These are phyloP conservation scores for Epinephelus coioides DNA, from an alignment of 2,797 vertebrate species.

Conservation along the genomic window DNA sequence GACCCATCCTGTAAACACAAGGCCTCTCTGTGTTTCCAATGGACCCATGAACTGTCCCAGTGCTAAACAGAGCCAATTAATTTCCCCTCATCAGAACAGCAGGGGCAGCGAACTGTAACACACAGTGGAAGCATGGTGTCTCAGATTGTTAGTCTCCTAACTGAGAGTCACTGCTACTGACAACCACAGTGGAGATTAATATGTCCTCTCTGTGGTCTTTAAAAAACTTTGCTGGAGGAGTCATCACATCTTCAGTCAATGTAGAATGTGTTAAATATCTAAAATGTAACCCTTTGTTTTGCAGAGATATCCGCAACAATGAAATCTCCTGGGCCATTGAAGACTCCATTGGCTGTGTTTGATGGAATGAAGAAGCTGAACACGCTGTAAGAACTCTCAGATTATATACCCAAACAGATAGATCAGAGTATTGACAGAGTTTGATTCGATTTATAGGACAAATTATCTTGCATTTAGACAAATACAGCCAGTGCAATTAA, in stretches of 20 bases:
- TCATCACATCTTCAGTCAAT: constrained; percentile 9
- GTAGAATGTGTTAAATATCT: constrained; percentile 26
- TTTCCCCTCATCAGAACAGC: constrained; percentile 63
- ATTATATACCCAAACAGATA: background rate
- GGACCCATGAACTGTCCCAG: constrained; percentile 56
- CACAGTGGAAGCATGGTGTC: constrained; percentile 39
- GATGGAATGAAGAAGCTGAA: constrained; percentile 93
- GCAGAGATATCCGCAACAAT: constrained; percentile 95
- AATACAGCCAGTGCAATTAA: background rate
- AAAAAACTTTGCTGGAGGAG: background rate
- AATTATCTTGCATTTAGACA: background rate
- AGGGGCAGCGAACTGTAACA: constrained; percentile 61
- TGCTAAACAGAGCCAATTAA: constrained; percentile 75
- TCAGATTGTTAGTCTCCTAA: constrained; percentile 51
- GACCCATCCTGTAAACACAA: constrained; percentile 73
- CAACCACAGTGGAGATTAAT: constrained; percentile 25
- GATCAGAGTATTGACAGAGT: background rate
- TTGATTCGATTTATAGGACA: background rate
- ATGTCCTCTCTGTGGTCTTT: constrained; percentile 21
- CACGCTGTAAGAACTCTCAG: constrained; percentile 89
- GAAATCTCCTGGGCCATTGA: constrained; percentile 98
- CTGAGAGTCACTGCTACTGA: constrained; percentile 32
- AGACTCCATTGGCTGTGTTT: constrained; percentile 94
- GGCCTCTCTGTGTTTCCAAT: constrained; percentile 63
- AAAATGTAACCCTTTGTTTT: constrained; percentile 56